Conservation (phyloP, 1,140 invertebrate genomes). For the Sinonovacula constricta region DNA sequence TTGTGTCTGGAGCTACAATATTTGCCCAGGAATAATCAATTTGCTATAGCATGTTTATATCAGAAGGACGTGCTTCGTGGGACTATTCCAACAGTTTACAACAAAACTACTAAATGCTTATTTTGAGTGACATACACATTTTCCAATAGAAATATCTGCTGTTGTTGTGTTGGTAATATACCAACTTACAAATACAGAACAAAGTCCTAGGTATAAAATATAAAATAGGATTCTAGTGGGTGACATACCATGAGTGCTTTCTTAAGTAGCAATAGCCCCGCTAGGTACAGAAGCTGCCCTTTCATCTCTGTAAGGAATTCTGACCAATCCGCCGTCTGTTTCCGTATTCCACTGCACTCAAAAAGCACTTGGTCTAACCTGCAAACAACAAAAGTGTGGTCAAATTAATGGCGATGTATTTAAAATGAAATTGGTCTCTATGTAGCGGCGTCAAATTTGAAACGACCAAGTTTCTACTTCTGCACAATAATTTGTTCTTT, state of each 20-base stretch:
- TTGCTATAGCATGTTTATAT: no score
- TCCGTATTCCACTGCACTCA: conserved; percentile 76
- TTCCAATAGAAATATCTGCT: no score
- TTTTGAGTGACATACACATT: no score
- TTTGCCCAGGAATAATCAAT: no score
- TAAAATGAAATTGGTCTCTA: not conserved
- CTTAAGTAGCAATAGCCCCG: conserved; percentile 81
- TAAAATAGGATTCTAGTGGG: no score
- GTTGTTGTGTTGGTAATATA: no score
- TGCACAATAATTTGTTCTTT: not conserved
- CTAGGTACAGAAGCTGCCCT: conserved; percentile 88
- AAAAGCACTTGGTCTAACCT: conserved; percentile 88
- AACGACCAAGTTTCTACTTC: not conserved
- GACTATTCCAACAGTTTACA: no score
- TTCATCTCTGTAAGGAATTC: conserved; percentile 86
- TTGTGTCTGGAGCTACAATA: no score
- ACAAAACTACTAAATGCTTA: no score
- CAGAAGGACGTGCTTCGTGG: no score
- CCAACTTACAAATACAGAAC: no score
- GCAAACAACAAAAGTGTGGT: conserved; percentile 16
- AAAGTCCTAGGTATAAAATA: no score
- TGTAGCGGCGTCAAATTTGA: not conserved
- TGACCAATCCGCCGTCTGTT: conserved; percentile 72
- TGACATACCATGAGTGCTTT: conserved; percentile 74
- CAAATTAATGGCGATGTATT: not conserved